Conservation (phyloP, 2,113 vertebrate species). For the Pao palembangensis region DNA sequence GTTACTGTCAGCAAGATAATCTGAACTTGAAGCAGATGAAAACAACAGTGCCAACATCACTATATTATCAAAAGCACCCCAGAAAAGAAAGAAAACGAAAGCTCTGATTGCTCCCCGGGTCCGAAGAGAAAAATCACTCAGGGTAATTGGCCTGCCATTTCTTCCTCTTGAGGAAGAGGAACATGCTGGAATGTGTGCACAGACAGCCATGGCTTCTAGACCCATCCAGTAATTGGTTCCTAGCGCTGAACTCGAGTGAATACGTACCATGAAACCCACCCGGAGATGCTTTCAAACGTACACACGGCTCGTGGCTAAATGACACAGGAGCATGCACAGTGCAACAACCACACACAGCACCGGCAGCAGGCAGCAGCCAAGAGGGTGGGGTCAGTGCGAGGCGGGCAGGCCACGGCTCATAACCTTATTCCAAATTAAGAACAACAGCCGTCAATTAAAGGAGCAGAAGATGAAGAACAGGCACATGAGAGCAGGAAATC, state of each 20-base stretch:
- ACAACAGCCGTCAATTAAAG: slow-evolving; percentile 33
- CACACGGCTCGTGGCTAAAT: slow-evolving; percentile 1
- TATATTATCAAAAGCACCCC: slow-evolving; percentile 19
- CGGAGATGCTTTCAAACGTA: slow-evolving; percentile 16
- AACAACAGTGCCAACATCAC: slow-evolving; percentile 28
- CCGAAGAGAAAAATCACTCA: slow-evolving; percentile 31
- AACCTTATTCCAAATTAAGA: slow-evolving; percentile 1
- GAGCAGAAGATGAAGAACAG: neutral
- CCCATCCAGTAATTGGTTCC: slow-evolving; percentile 20
- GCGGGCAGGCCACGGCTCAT: neutral
- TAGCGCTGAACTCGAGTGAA: slow-evolving; percentile 4
- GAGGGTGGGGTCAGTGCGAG: neutral
- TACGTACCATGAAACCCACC: slow-evolving; percentile 26
- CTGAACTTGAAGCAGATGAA: slow-evolving; percentile 29
- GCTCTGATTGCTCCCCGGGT: slow-evolving; percentile 7
- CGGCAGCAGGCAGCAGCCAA: neutral
- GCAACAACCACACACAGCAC: neutral
- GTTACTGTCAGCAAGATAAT: slow-evolving; percentile 30
- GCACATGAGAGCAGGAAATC: neutral
- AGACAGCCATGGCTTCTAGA: slow-evolving; percentile 4
- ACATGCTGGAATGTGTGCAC: slow-evolving; percentile 8
- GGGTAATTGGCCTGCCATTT: slow-evolving; percentile 30
- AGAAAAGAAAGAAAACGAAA: slow-evolving; percentile 11
- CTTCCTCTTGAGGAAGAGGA: slow-evolving; percentile 24
- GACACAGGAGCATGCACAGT: neutral